These are phyloP conservation scores for Rhinophrynus dorsalis DNA, from an alignment of 2,797 vertebrate species.

Conservation along the genomic window DNA sequence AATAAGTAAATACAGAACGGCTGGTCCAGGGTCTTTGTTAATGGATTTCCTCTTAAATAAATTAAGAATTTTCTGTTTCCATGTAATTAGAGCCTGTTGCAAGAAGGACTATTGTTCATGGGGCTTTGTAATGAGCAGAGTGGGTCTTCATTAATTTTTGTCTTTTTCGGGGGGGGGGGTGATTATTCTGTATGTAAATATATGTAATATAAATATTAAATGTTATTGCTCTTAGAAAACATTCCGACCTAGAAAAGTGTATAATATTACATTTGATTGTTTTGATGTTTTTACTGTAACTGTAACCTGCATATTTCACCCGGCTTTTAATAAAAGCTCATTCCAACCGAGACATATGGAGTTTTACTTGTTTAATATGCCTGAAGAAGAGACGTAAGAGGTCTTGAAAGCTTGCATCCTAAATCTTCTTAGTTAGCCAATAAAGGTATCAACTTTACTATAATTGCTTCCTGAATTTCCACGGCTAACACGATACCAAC, in stretches of 20 bases:
- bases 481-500: too few species aligned
- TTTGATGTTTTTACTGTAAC: constrained; percentile 66
- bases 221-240: constrained; percentile 72
- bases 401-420: too few species aligned
- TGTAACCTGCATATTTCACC: constrained; percentile 77
- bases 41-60: constrained; percentile 75
- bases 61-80: constrained; percentile 63
- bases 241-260: constrained; percentile 68
- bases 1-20: constrained; percentile 63
- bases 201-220: constrained; percentile 67
- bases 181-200: constrained; percentile 74
- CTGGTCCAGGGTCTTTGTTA: constrained; percentile 72
- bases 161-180: constrained; percentile 62
- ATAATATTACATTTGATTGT: constrained; percentile 70
- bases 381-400: too few species aligned
- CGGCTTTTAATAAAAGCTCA: constrained; percentile 78
- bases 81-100: constrained; percentile 33
- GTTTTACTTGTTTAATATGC: too few species aligned
- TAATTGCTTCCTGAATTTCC: too few species aligned
- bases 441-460: too few species aligned
- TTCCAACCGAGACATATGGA: constrained; percentile 69
- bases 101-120: constrained; percentile 69
- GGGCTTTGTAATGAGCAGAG: constrained; percentile 51
- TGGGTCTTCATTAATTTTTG: constrained; percentile 79
- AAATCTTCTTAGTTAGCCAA: too few species aligned